Conservation (phyloP, 2,797 vertebrate species). For the Psittacula echo region DNA sequence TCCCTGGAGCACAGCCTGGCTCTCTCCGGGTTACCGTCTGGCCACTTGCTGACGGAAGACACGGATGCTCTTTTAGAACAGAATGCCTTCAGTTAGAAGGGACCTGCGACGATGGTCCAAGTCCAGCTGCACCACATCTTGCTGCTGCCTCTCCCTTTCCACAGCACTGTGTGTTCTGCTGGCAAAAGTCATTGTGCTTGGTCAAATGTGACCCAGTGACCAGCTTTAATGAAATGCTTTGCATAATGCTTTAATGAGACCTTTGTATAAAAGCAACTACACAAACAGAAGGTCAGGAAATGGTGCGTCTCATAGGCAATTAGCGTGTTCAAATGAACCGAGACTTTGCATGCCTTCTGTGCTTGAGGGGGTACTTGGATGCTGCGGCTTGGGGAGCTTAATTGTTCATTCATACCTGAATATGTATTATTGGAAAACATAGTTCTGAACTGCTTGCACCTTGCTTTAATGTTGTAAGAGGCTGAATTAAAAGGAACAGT, state of each 20-base stretch:
- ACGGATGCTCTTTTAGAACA: rapidly evolving
- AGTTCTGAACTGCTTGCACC: not conserved
- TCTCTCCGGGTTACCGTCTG: not conserved
- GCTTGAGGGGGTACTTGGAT: not conserved
- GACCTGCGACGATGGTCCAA: not conserved
- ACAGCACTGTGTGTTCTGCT: not conserved
- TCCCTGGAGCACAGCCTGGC: not conserved
- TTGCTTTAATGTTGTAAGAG: not conserved
- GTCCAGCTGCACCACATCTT: not conserved
- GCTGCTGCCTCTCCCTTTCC: not conserved
- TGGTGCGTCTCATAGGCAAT: not conserved
- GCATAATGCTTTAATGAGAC: not conserved
- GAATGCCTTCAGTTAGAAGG: not conserved
- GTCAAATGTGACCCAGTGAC: not conserved
- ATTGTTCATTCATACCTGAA: not conserved
- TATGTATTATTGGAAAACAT: not conserved
- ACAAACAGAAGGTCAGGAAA: not conserved
- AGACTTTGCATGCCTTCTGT: not conserved
- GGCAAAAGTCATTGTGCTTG: not conserved
- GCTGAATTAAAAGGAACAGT: not conserved
- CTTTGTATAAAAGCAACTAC: not conserved
- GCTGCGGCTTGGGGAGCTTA: not conserved
- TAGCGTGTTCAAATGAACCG: not conserved
- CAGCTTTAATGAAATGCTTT: not conserved
- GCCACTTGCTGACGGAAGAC: rapidly evolving